A percentile compares a stretch with the other conserved stretches of the same genome.
Conservation (phyloP, 2,113 vertebrate genomes). For the Struthidea cinerea region DNA sequence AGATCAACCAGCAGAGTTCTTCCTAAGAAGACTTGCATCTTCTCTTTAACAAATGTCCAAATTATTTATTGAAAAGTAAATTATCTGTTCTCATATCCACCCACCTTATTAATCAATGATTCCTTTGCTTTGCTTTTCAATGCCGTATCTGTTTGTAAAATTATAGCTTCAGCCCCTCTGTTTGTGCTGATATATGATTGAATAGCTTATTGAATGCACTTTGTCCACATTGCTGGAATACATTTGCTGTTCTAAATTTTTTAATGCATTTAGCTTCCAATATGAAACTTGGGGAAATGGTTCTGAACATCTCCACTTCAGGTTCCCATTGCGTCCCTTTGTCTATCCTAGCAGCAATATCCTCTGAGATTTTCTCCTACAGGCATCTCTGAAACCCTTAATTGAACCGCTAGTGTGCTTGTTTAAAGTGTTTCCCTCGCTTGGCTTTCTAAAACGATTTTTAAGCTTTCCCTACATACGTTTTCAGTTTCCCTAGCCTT, state of each 20-base stretch:
- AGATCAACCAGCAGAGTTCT: background rate
- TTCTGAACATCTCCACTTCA: background rate
- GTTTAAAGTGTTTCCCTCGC: background rate
- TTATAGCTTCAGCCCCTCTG: background rate
- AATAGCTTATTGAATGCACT: background rate
- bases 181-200: background rate
- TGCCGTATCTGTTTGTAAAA: background rate
- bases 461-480: background rate
- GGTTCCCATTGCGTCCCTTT: background rate
- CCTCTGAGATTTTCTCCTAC: conserved; percentile 22
- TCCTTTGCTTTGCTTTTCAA: background rate
- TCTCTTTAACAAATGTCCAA: background rate
- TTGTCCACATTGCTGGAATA: background rate
- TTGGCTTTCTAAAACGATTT: conserved; percentile 4
- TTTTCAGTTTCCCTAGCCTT: background rate
- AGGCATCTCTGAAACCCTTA: conserved; percentile 11
- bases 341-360: background rate
- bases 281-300: background rate
- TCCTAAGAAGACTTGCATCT: background rate
- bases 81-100: background rate
- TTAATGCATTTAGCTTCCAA: background rate
- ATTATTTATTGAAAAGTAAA: background rate
- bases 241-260: background rate
- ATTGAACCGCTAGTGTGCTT: conserved; percentile 5
- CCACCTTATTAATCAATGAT: background rate